Conservation (phyloP, 2,888 invertebrate species). For the Drosophila subquinaria region DNA sequence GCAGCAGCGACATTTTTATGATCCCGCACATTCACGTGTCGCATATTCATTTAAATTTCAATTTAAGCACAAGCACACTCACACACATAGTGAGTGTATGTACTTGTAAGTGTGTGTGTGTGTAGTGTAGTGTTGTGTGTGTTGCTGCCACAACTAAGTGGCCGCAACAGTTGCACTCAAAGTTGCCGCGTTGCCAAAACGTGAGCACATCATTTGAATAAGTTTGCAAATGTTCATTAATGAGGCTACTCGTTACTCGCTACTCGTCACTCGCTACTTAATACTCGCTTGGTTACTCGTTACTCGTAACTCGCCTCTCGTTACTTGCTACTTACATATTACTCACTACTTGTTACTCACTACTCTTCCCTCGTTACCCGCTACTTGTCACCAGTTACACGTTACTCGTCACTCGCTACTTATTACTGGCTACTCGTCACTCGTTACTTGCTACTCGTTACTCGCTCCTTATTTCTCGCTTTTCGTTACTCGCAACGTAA, state of each 20-base stretch:
- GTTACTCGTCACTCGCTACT: too few species aligned
- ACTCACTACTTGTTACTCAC: too few species aligned
- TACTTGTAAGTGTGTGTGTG: neutral
- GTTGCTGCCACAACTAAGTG: slow-evolving; percentile 36
- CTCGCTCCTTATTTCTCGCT: too few species aligned
- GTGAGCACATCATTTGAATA: slow-evolving; percentile 56
- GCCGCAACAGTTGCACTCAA: slow-evolving; percentile 54
- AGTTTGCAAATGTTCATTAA: slow-evolving; percentile 48
- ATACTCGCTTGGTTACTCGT: neutral
- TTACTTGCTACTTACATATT: too few species aligned
- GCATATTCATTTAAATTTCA: slow-evolving; percentile 72
- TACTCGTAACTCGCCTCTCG: too few species aligned
- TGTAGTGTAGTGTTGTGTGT: slow-evolving; percentile 11
- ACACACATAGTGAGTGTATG: neutral
- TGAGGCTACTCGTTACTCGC: slow-evolving; percentile 30
- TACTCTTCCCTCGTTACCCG: too few species aligned
- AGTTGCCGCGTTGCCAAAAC: slow-evolving; percentile 38
- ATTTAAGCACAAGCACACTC: slow-evolving; percentile 43
- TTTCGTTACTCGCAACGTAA: too few species aligned
- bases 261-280: slow-evolving; percentile 18
- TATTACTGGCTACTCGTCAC: too few species aligned
- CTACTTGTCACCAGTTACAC: too few species aligned
- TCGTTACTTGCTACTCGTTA: too few species aligned
- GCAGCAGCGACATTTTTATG: slow-evolving; percentile 44
- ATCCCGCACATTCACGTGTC: slow-evolving; percentile 42